phyloP scores from a whole-genome alignment of 2,888 invertebrate genomes.

The Choreutis nemorana region DNA sequence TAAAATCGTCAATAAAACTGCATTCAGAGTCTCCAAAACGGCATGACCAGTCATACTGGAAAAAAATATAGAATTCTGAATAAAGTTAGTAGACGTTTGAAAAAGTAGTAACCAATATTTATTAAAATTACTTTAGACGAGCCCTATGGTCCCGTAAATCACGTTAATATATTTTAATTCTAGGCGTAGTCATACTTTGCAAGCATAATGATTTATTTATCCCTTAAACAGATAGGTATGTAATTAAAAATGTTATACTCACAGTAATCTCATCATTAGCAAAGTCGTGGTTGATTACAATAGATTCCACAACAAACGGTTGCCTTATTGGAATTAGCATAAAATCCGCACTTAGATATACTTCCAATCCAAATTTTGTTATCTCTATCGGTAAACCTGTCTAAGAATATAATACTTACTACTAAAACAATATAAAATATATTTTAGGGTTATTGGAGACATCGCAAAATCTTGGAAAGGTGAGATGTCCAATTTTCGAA shows the following conservation, averaged over 20 bases:
- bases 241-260: conserved; percentile 8
- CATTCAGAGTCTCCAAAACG: conserved; percentile 13
- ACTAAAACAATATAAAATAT: no score
- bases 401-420: conserved; percentile 24
- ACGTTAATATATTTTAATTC: no score
- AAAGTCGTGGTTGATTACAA: conserved; percentile 25
- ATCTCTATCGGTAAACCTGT: conserved; percentile 23
- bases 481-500: no score
- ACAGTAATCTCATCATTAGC: conserved; percentile 16
- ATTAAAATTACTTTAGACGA: no score
- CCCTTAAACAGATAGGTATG: no score
- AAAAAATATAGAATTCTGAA: conserved; percentile 9
- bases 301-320: conserved; percentile 20
- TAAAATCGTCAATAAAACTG: conserved; percentile 12
- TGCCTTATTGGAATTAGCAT: conserved; percentile 18
- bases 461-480: no score
- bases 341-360: conserved; percentile 23
- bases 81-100: no score
- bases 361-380: conserved; percentile 18
- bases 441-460: no score
- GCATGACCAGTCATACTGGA: conserved; percentile 29
- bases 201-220: no score
- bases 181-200: no score
- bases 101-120: no score
- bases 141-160: no score